Evolutionary conservation across 2,797 vertebrate genomes (phyloP).

Genomic region (Gobionotothen gibberifrons): DNA sequence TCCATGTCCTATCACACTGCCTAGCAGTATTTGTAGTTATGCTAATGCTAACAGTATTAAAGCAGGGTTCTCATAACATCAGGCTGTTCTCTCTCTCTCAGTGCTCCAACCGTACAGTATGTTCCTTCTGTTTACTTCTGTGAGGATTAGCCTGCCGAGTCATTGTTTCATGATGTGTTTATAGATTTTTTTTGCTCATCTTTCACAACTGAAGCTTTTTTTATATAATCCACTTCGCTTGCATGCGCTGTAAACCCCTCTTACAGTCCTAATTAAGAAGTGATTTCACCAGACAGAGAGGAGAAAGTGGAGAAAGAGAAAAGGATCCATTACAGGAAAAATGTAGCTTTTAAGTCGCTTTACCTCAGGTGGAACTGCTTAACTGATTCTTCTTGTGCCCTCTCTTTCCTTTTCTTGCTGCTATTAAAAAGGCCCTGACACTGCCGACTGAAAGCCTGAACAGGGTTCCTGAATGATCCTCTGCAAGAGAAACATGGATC

Average conservation of each 20-base stretch:
- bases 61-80: slow-evolving; percentile 41
- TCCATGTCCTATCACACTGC: too few species aligned
- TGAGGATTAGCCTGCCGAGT: slow-evolving; percentile 63
- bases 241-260: slow-evolving; percentile 60
- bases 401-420: slow-evolving; percentile 31
- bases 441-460: slow-evolving; percentile 34
- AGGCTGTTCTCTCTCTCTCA: slow-evolving; percentile 27
- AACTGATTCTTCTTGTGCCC: slow-evolving; percentile 28
- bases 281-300: slow-evolving; percentile 28
- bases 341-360: slow-evolving; percentile 26
- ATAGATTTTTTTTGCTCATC: slow-evolving; percentile 55
- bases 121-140: slow-evolving; percentile 66
- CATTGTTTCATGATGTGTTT: slow-evolving; percentile 68
- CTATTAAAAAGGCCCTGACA: slow-evolving; percentile 45
- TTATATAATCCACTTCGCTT: slow-evolving; percentile 49
- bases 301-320: slow-evolving; percentile 14
- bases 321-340: neutral
- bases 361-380: slow-evolving; percentile 40
- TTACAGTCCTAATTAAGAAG: slow-evolving; percentile 53
- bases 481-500: slow-evolving; percentile 47
- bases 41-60: slow-evolving; percentile 30
- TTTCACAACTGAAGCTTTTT: slow-evolving; percentile 62
- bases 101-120: slow-evolving; percentile 67
- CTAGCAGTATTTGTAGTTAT: slow-evolving; percentile 10
- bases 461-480: slow-evolving; percentile 45